These are phyloP conservation scores for Hystrix cristata DNA, from an alignment of 2,113 vertebrate species.

Conservation along the genomic window DNA sequence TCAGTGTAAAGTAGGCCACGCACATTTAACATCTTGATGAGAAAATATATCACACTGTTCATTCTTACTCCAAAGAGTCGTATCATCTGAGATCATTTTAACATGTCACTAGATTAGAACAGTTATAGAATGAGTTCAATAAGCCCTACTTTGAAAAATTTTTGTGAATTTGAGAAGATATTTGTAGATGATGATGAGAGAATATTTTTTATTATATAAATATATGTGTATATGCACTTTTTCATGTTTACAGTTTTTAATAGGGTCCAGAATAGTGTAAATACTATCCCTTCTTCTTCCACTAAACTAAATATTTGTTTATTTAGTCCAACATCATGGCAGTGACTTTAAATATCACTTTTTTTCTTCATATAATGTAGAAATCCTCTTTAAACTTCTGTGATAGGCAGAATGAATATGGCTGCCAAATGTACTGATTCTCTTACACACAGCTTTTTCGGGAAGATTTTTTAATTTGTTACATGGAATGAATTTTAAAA, in stretches of 20 bases:
- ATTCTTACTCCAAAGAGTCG: not conserved
- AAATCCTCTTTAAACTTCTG: not conserved
- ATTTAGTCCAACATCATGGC: not conserved
- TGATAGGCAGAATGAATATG: not conserved
- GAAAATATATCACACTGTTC: not conserved
- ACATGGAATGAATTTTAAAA: not conserved
- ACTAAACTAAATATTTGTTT: not conserved
- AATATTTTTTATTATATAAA: not conserved
- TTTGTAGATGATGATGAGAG: not conserved
- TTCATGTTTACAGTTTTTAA: not conserved
- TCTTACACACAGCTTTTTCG: not conserved
- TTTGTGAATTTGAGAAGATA: not conserved
- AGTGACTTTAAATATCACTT: not conserved
- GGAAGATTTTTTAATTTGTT: not conserved
- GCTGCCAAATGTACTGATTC: not conserved
- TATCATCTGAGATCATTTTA: not conserved
- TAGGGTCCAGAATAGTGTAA: not conserved
- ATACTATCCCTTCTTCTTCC: not conserved
- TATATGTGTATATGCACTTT: not conserved
- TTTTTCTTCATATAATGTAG: not conserved
- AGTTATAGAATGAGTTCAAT: not conserved
- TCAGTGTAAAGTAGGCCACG: not conserved
- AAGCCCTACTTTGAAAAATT: not conserved
- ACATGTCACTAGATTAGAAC: not conserved
- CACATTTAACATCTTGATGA: not conserved